Conservation (phyloP, 2,113 vertebrate species). For the Leucoraja erinaceus region DNA sequence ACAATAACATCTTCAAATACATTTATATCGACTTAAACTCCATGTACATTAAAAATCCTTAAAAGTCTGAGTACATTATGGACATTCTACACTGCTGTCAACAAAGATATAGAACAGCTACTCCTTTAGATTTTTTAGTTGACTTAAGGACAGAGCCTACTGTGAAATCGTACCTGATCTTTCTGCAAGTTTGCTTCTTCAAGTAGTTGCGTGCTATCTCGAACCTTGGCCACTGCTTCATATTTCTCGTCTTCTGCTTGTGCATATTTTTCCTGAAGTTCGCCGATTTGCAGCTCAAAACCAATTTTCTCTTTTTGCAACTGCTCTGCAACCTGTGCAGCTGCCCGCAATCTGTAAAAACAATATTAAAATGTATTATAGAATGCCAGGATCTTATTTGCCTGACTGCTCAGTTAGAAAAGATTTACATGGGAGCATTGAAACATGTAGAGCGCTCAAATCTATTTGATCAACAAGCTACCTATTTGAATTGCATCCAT, state of each 20-base stretch:
- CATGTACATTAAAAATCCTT: background rate
- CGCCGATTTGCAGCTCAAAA: conserved; percentile 68
- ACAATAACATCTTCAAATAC: background rate
- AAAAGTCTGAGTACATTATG: background rate
- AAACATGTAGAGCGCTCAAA: background rate
- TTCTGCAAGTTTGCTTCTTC: conserved; percentile 82
- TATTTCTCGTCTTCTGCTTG: conserved; percentile 70
- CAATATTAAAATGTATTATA: background rate
- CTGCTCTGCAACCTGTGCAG: conserved; percentile 62
- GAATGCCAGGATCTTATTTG: background rate
- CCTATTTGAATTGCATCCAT: background rate
- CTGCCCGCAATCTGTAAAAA: conserved; percentile 54
- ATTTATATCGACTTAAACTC: background rate
- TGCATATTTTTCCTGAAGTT: conserved; percentile 63
- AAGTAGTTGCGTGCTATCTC: conserved; percentile 73
- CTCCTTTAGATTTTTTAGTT: background rate
- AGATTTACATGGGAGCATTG: background rate
- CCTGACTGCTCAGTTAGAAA: background rate
- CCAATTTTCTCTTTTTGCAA: conserved; percentile 62
- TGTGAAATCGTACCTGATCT: conserved; percentile 63
- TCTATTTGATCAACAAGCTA: background rate
- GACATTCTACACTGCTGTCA: background rate
- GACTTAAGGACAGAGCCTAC: background rate
- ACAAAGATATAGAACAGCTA: background rate
- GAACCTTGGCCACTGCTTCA: conserved; percentile 65